Base-by-base conservation (phyloP, 2,888 invertebrate genomes). In the Dorcus parallelipipedus region DNA sequence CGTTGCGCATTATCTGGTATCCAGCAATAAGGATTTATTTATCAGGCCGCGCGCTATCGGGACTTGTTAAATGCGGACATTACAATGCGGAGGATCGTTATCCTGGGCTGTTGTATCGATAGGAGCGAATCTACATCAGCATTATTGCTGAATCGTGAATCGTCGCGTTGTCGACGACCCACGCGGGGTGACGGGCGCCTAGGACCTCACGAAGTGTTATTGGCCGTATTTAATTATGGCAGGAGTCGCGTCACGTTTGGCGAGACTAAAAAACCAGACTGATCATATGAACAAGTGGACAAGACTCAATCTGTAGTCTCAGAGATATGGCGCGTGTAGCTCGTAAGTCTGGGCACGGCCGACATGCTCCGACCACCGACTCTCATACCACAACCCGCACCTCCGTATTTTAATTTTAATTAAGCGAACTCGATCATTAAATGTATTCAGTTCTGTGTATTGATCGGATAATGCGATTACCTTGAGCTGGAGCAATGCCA, bases 71-170 rank as follows among this genome's bases (percentile, higher is more conserved):
- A 76, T 77, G 74, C 73, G 75, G 73, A 76, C 76, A 76, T 78
- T 77, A 77, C 77, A 77, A 78, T 76, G 75, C 76, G 70, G 70
- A 71, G 76, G 76, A 77, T 77, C 77, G 77, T 78, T 78, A 78
- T 78, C 77, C 77, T 66, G 71, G 69, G 68, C 73, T 70, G 73
- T 74, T 71, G 72, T 69, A 76, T 76, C 76, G 76, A 76, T 76
- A 74, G 74, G 71, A 71, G 68, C 76, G 75, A 75, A 75, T 75
- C 75, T 75, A 77, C 77, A 76, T 76, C 76, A 74, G 73, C 76
- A 75, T 78, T 78, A 78, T 76, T 76, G 77, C 77, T 72, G 73
- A 74, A 75, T 78, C 77, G 78, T 77, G 77, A 74, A 76, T 75
- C 73, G 75, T 72, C 73, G 72, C 71, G 71, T 68, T 76, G 76